Evolutionary conservation across 2,888 invertebrate genomes (phyloP), one percentile per base, ranked within the genome.

Genomic region (Notodonta dromedarius): DNA sequence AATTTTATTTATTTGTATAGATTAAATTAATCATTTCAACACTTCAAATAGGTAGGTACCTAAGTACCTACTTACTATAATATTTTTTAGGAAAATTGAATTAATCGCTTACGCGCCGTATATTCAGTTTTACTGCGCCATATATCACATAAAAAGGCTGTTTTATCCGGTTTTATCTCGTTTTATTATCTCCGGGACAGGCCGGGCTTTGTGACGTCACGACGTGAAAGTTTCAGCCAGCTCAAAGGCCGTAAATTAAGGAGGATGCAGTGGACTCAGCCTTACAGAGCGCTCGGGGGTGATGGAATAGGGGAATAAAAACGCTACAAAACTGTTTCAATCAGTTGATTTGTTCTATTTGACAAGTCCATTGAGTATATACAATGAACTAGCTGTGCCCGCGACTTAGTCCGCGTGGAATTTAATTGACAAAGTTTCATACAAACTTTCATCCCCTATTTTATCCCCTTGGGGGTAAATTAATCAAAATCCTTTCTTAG

Each of bases 81-180:
- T 35, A 35, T 42, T 9, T 46, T 46, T 46, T n/a, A 5, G 11
- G 42, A 59, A 44, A 59, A 66, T 63, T 61, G 61, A 63, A 66
- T 56, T 44, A 9, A 14, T 53, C 16, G 39, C 61, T 24, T 44
- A 56, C 7, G 44, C 12, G 12, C 53, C 53, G 55, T 62, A 61
- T 51, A 63, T 63, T 42, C 16, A 32, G n/a, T 9, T 63, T 59
- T 59, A 63, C 56, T 39, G 50, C 46, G 11, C 42, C 54, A 63
- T 63, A 61, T 62, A 56, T 66, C 60, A 66, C 40, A 51, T 51
- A 50, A 60, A 63, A 62, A 51, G 50, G 16, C 35, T 48, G 57
- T 55, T 58, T 52, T 57, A 40, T 58, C 54, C n/a, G 57, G 44
- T 58, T 61, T 57, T 63, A 61, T 61, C 55, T 44, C 56, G 39